phyloP scores from a whole-genome alignment of 2,797 vertebrate genomes.

The Scarus forsteni region DNA sequence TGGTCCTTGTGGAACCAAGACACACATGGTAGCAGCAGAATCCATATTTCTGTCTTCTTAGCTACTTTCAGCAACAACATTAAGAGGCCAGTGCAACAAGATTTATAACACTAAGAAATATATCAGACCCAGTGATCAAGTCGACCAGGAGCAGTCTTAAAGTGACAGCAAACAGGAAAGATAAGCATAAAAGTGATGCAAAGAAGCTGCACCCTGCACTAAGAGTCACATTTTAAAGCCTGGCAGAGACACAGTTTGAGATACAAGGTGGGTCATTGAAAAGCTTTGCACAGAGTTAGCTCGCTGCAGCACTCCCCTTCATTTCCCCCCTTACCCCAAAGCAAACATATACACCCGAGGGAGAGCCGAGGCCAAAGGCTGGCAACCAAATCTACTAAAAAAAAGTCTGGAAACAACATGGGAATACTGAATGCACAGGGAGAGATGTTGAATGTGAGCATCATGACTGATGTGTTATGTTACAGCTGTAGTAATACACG shows the following conservation, averaged over 20 bases:
- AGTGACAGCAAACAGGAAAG: background rate
- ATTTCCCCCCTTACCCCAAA: constrained; percentile 69
- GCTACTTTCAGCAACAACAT: constrained; percentile 21
- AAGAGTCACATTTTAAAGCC: constrained; percentile 52
- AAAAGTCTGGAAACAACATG: constrained; percentile 51
- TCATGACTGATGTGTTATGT: constrained; percentile 23
- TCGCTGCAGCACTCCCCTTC: constrained; percentile 55
- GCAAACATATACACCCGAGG: constrained; percentile 75
- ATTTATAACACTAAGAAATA: constrained; percentile 6
- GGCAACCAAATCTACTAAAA: constrained; percentile 64
- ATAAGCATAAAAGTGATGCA: constrained; percentile 4
- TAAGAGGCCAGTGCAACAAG: constrained; percentile 17
- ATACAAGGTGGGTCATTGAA: constrained; percentile 81
- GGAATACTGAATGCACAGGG: constrained; percentile 49
- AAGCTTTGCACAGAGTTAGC: constrained; percentile 63
- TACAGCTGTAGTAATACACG: constrained; percentile 11
- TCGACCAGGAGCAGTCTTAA: constrained; percentile 7
- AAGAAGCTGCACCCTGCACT: constrained; percentile 36
- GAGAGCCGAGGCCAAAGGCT: constrained; percentile 69
- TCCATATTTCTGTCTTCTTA: constrained; percentile 59
- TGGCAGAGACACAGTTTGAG: constrained; percentile 55
- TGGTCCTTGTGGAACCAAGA: constrained; percentile 92
- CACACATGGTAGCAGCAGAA: constrained; percentile 86
- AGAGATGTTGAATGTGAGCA: constrained; percentile 31
- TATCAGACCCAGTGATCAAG: constrained; percentile 5